Percentiles rank a stretch among this genome's conserved stretches.
phyloP scores from a whole-genome alignment of 2,113 vertebrate genomes.

The Hemichromis elongatus region DNA sequence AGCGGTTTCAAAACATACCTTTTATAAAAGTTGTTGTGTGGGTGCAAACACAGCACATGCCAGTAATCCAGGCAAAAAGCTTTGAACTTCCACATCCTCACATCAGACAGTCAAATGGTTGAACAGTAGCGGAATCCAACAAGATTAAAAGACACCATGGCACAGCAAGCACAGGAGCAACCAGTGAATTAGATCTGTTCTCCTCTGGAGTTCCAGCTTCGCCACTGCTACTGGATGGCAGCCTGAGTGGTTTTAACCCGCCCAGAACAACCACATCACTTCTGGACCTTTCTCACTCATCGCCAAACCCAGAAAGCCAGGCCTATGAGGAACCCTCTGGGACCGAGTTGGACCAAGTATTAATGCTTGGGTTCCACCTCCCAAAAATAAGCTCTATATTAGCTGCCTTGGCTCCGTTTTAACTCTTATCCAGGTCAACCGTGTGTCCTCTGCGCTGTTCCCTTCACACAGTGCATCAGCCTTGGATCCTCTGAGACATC shows the following conservation, averaged over 20 bases:
- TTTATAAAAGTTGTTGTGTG: slow-evolving; percentile 87
- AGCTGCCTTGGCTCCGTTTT: slow-evolving; percentile 7
- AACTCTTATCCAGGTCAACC: slow-evolving; percentile 67
- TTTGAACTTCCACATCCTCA: slow-evolving; percentile 91
- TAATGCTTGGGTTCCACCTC: slow-evolving; percentile 4
- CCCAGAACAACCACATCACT: slow-evolving; percentile 49
- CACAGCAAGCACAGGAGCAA: neutral
- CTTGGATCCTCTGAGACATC: slow-evolving; percentile 45
- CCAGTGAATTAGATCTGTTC: slow-evolving; percentile 1
- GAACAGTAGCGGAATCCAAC: neutral
- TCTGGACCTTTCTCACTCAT: slow-evolving; percentile 40
- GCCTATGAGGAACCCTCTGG: neutral
- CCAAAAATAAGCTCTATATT: slow-evolving; percentile 25
- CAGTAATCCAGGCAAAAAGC: slow-evolving; percentile 97
- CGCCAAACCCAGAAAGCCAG: neutral
- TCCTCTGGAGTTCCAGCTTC: slow-evolving; percentile 7
- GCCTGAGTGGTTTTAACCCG: slow-evolving; percentile 43
- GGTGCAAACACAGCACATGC: slow-evolving; percentile 95
- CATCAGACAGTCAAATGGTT: slow-evolving; percentile 29
- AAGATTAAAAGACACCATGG: slow-evolving; percentile 29
- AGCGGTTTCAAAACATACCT: slow-evolving; percentile 77
- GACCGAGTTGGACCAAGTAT: neutral
- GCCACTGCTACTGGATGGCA: slow-evolving; percentile 11
- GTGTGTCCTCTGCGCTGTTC: slow-evolving; percentile 41
- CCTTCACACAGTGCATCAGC: slow-evolving; percentile 41